Conservation (phyloP, 2,797 vertebrate genomes). For the Brachyalestes nurse region DNA sequence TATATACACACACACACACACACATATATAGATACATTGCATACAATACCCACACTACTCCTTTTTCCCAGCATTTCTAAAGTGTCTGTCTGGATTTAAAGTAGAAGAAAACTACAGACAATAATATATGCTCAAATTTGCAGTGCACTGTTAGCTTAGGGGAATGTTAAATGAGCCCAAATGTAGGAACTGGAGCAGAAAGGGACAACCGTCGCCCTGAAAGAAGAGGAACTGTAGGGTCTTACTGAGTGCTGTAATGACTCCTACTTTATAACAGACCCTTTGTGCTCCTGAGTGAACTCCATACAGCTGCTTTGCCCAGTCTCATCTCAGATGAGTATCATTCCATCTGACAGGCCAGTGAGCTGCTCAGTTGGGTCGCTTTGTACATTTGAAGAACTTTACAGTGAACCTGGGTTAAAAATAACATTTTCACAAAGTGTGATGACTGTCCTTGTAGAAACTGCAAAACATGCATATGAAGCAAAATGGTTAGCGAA, state of each 20-base stretch:
- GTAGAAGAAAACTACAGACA: not conserved
- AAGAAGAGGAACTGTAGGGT: constrained; percentile 16
- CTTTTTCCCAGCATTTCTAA: not conserved
- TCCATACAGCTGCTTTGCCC: constrained; percentile 17
- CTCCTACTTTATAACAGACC: constrained; percentile 35
- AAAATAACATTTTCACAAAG: constrained; percentile 9
- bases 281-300: constrained; percentile 15
- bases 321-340: not conserved
- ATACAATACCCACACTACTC: too few species aligned
- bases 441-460: not conserved
- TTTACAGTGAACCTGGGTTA: not conserved
- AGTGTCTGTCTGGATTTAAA: not conserved
- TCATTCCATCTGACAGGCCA: constrained; percentile 32
- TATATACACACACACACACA: too few species aligned
- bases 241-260: constrained; percentile 21
- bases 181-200: constrained; percentile 71
- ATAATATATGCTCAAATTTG: not conserved
- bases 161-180: constrained; percentile 44
- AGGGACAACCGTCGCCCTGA: constrained; percentile 47
- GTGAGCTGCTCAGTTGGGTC: constrained; percentile 9
- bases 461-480: not conserved
- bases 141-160: constrained; percentile 14
- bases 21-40: too few species aligned
- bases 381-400: not conserved
- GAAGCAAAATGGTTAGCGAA: not conserved